Conservation (phyloP, 2,113 vertebrate genomes). For the Otus sunia region DNA sequence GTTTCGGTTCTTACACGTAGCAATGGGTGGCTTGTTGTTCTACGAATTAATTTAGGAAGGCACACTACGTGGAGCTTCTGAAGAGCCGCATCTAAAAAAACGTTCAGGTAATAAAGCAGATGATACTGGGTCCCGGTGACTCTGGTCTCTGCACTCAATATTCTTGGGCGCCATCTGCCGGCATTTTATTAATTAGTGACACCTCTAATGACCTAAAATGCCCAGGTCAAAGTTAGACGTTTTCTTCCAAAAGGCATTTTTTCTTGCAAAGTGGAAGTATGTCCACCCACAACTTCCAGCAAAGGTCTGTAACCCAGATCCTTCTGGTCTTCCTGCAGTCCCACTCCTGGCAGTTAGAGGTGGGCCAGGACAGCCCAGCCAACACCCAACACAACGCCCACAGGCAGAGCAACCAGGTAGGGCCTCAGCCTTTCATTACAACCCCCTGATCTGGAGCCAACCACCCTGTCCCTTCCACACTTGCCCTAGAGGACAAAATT, state of each 20-base stretch:
- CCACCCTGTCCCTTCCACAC: neutral
- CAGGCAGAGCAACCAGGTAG: neutral
- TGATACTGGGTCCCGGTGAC: fast-evolving
- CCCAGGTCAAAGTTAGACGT: neutral
- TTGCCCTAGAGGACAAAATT: neutral
- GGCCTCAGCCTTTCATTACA: neutral
- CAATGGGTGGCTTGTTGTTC: neutral
- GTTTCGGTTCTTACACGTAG: neutral
- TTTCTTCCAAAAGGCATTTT: neutral
- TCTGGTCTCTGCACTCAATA: neutral
- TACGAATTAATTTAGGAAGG: neutral
- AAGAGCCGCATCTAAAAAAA: fast-evolving
- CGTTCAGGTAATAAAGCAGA: neutral
- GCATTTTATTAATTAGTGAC: neutral
- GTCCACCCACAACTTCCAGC: neutral
- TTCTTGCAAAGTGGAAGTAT: fast-evolving
- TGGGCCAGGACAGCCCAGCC: neutral
- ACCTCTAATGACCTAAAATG: neutral
- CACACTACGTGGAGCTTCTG: fast-evolving
- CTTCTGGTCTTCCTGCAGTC: neutral
- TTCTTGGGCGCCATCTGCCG: conserved; percentile 30
- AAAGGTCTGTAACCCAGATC: neutral
- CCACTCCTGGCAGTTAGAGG: neutral
- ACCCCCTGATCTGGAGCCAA: neutral
- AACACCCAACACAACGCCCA: neutral